Percentiles rank a stretch among this genome's conserved stretches.
Conservation (phyloP, 2,797 vertebrate species). For the Martes flavigula region DNA sequence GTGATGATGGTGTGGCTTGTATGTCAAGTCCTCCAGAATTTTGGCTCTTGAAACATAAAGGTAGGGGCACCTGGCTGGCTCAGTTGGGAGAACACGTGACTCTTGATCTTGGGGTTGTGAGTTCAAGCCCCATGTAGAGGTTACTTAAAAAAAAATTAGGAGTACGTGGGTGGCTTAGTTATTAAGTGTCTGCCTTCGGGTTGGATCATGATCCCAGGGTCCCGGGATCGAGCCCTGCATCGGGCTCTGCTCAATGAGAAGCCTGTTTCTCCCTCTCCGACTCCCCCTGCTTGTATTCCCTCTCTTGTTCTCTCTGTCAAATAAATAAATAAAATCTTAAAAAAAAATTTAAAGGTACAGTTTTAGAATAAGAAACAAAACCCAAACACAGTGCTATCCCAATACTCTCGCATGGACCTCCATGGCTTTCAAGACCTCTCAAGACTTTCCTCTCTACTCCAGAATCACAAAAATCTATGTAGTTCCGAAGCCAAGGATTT, state of each 20-base stretch:
- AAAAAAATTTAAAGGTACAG: not conserved
- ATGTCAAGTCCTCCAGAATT: not conserved
- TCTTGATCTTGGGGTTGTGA: not conserved
- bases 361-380: slow-evolving; percentile 19
- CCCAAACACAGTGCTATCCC: not conserved
- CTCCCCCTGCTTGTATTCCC: too few relatives aligned
- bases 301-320: too few relatives aligned
- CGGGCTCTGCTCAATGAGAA: too few relatives aligned
- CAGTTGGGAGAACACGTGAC: not conserved
- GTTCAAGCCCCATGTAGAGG: not conserved
- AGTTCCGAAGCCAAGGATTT: not conserved
- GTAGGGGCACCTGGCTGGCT: not conserved
- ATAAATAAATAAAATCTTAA: too few relatives aligned
- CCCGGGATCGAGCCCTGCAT: too few relatives aligned
- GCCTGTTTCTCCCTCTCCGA: too few relatives aligned
- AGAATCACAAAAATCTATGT: not conserved
- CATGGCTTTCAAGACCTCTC: not conserved
- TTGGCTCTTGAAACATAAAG: not conserved
- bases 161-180: too few relatives aligned
- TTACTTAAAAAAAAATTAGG: not conserved
- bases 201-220: too few relatives aligned
- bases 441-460: not conserved
- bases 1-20: not conserved
- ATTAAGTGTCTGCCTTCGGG: too few relatives aligned
- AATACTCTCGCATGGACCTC: not conserved